Percentiles rank a stretch among this genome's conserved stretches.
Conservation (phyloP, 2,797 vertebrate species). For the Acipenser ruthenus region DNA sequence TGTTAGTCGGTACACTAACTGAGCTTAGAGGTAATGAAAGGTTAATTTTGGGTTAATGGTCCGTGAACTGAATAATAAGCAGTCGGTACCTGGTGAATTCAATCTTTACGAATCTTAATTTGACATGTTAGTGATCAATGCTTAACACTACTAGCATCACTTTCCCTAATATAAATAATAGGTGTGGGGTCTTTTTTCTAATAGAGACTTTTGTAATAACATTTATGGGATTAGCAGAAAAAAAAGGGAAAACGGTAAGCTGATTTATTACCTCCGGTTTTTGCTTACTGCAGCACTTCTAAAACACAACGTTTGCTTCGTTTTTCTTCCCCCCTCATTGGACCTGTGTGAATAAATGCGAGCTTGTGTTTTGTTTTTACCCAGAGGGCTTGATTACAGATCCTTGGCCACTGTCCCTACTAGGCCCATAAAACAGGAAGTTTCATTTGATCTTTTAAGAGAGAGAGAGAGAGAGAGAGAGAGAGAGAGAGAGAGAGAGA, state of each 20-base stretch:
- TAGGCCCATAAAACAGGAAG: conserved; percentile 70
- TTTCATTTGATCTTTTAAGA: conserved; percentile 59
- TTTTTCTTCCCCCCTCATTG: conserved; percentile 30
- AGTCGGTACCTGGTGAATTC: conserved; percentile 42
- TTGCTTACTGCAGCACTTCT: conserved; percentile 56
- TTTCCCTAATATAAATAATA: conserved; percentile 50
- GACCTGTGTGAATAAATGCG: conserved; percentile 58
- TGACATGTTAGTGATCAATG: conserved; percentile 29
- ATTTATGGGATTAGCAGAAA: conserved; percentile 75
- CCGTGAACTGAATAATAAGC: conserved; percentile 52
- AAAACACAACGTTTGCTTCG: conserved; percentile 43
- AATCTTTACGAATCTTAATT: conserved; percentile 54
- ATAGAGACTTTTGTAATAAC: conserved; percentile 57
- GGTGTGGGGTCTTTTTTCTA: conserved; percentile 50
- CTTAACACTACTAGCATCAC: conserved; percentile 36
- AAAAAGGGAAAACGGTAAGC: conserved; percentile 62
- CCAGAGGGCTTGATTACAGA: conserved; percentile 50
- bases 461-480: background rate
- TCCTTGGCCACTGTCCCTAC: conserved; percentile 51
- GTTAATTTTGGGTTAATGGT: conserved; percentile 57
- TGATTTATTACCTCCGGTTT: conserved; percentile 67
- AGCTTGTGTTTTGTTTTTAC: conserved; percentile 54
- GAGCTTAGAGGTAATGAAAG: conserved; percentile 47
- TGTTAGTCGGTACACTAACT: background rate
- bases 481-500: background rate